Evolutionary conservation across 2,797 vertebrate genomes (phyloP).

Genomic region (Tenualosa thibaudeaui): DNA sequence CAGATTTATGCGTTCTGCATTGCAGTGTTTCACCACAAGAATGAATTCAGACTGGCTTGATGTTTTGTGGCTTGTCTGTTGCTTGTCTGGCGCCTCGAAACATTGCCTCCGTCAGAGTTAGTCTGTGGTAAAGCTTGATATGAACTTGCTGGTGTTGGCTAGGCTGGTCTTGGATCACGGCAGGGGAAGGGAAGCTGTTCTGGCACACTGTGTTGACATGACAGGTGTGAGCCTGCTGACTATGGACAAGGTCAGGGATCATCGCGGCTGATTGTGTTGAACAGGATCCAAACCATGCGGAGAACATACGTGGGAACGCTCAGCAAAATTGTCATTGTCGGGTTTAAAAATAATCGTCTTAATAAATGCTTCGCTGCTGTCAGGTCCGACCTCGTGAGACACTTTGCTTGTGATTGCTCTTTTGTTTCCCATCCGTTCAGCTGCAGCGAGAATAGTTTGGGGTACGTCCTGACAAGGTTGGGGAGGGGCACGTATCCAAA

Average conservation of each 20-base stretch:
- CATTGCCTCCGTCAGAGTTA: neutral
- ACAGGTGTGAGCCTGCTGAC: neutral
- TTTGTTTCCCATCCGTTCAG: neutral
- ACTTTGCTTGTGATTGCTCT: neutral
- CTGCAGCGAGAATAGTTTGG: too few species aligned
- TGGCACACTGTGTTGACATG: neutral
- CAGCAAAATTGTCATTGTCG: neutral
- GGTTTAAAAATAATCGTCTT: conserved; percentile 12
- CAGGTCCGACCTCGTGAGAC: neutral
- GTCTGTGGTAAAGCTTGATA: neutral
- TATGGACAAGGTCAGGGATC: neutral
- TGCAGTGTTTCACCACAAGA: neutral
- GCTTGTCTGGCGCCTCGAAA: neutral
- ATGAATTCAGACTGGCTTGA: neutral
- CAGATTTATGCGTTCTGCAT: neutral
- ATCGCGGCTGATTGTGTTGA: neutral
- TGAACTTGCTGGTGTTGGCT: neutral
- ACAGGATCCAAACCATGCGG: neutral
- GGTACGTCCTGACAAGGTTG: too few species aligned
- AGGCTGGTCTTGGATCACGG: neutral
- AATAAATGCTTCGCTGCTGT: neutral
- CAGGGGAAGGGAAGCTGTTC: neutral
- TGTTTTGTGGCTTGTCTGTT: neutral
- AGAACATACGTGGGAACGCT: conserved; percentile 3
- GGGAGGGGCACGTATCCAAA: neutral